A percentile compares a stretch with the other conserved stretches of the same genome.
These are phyloP conservation scores for Uropetala carovei DNA, from an alignment of 2,888 invertebrate species.

Conservation along the genomic window DNA sequence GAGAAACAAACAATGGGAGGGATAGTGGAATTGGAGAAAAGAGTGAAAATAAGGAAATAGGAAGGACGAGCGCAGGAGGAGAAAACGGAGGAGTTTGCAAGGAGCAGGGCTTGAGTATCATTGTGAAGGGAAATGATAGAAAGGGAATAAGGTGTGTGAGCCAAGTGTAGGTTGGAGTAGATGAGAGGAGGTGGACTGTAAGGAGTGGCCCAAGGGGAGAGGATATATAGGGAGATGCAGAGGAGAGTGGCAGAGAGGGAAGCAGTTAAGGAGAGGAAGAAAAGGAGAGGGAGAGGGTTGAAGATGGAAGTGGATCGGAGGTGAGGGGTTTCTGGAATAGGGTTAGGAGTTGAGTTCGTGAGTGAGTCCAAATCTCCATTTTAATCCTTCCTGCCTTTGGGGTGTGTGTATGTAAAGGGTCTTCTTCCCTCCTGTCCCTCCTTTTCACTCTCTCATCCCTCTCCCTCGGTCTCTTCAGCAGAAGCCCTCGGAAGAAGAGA, in stretches of 20 bases:
- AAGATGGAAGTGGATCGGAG: slow-evolving; percentile 6
- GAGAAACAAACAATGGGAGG: background rate
- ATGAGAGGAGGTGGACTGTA: background rate
- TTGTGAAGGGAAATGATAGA: no score
- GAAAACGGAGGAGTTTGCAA: background rate
- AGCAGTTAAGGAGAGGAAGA: background rate
- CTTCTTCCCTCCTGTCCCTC: slow-evolving; percentile 3
- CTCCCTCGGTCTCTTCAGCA: background rate
- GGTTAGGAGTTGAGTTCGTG: background rate
- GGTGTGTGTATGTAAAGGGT: slow-evolving; percentile 22
- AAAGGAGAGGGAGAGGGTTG: background rate
- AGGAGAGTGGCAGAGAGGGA: background rate
- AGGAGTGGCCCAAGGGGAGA: background rate
- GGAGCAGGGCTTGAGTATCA: background rate
- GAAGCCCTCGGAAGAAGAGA: background rate
- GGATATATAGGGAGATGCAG: background rate
- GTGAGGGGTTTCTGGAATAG: background rate
- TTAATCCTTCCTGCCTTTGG: slow-evolving; percentile 48
- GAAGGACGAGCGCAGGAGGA: background rate
- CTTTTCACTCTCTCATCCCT: slow-evolving; percentile 12
- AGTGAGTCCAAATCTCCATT: slow-evolving; percentile 24
- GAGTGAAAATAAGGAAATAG: background rate
- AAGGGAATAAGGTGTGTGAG: no score
- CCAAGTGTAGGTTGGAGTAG: no score
- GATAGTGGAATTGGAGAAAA: background rate